phyloP scores from a whole-genome alignment of 2,797 vertebrate species.

The Pelochelys cantorii region DNA sequence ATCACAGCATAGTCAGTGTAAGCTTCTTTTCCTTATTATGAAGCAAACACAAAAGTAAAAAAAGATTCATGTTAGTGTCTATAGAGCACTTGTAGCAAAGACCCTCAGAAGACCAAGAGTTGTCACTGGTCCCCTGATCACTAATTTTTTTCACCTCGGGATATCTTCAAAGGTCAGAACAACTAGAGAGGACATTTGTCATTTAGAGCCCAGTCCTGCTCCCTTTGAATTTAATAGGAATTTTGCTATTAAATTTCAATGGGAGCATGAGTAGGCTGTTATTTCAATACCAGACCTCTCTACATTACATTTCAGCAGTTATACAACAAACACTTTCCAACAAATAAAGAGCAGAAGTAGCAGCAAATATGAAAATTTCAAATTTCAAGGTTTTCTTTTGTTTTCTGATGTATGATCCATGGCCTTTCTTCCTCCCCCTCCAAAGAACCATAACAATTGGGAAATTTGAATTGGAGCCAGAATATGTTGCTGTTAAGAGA shows the following conservation, averaged over 20 bases:
- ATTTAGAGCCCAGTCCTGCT: not conserved
- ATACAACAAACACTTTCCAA: conserved; percentile 37
- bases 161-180: conserved; percentile 46
- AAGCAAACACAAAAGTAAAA: conserved; percentile 28
- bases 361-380: conserved; percentile 13
- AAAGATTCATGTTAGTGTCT: conserved; percentile 14
- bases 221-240: conserved; percentile 11
- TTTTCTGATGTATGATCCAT: conserved; percentile 37
- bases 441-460: conserved; percentile 18
- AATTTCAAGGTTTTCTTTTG: conserved; percentile 34
- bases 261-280: conserved; percentile 37
- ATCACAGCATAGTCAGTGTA: conserved; percentile 6
- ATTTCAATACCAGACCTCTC: conserved; percentile 14
- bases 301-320: conserved; percentile 36
- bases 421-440: conserved; percentile 11
- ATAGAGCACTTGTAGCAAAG: not conserved
- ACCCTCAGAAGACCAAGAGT: conserved; percentile 25
- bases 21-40: conserved; percentile 36
- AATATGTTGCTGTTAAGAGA: conserved; percentile 37
- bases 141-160: conserved; percentile 23
- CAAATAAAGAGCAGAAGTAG: conserved; percentile 40
- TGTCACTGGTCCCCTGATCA: conserved; percentile 15
- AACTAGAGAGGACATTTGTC: conserved; percentile 38
- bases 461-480: conserved; percentile 30
- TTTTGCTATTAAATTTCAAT: conserved; percentile 33